phyloP scores from a whole-genome alignment of 2,113 vertebrate genomes.

The Pavo muticus region DNA sequence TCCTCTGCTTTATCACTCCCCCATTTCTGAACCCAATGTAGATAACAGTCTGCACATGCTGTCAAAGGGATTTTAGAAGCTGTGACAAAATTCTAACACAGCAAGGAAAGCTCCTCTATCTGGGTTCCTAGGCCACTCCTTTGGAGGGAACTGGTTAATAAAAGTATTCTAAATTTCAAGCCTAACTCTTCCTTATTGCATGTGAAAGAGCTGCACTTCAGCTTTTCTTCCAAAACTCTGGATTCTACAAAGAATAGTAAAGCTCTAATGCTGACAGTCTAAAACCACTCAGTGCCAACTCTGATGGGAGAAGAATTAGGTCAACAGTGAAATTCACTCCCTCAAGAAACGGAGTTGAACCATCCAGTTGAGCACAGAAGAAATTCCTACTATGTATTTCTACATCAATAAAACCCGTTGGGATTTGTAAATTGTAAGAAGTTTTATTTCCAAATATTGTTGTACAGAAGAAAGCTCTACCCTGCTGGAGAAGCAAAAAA shows the following conservation, averaged over 20 bases:
- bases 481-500: background rate
- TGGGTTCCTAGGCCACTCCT: slow-evolving; percentile 15
- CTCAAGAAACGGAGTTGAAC: slow-evolving; percentile 20
- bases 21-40: background rate
- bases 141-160: slow-evolving; percentile 28
- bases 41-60: background rate
- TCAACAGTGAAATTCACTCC: slow-evolving; percentile 54
- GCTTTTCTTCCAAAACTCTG: slow-evolving; percentile 40
- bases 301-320: slow-evolving; percentile 23
- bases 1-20: background rate
- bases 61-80: slow-evolving; percentile 5
- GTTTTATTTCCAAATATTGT: background rate
- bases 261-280: slow-evolving; percentile 49
- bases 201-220: slow-evolving; percentile 53
- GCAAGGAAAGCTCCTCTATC: slow-evolving; percentile 16
- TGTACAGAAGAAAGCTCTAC: background rate
- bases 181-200: slow-evolving; percentile 48
- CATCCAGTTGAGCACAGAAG: background rate
- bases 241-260: slow-evolving; percentile 57
- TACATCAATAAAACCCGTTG: background rate
- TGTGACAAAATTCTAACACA: slow-evolving; percentile 20
- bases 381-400: background rate
- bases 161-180: slow-evolving; percentile 22
- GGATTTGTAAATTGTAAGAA: background rate
- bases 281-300: slow-evolving; percentile 43